Base-by-base conservation (phyloP, 2,888 invertebrate genomes). In the Tanypteryx hageni region DNA sequence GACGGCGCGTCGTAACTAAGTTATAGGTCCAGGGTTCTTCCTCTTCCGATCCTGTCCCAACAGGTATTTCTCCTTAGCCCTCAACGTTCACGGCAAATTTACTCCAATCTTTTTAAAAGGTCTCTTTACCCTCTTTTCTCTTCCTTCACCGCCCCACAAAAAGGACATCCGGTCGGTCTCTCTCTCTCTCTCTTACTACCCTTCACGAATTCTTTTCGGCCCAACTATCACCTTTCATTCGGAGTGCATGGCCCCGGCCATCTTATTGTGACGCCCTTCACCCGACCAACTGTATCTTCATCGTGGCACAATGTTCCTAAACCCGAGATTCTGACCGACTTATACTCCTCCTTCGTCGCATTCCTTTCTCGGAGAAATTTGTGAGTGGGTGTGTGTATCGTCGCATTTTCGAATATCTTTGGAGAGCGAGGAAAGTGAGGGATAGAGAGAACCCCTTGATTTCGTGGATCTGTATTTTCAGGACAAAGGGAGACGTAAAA, bases 21-120 rank as follows among this genome's bases (percentile, higher is more conserved):
- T 68, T 68, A 9, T 68, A 68, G n/a, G 11, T 22, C 22, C 22
- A 44, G 68, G 16, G 10, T n/a, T 14, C 64, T 18, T 68, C n/a
- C 68, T 22, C n/a, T 68, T 68, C 44, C 44, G 44, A 44, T 44
- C 44, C 44, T 44, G 44, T 44, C 44, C 44, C 44, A 44, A 68
- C 68, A 68, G n/a, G 68, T 68, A 68, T 68, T 68, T 68, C 68
- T 22, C 68, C 68, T 10, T 68, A 44, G 18, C 68, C 68, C 68
- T 68, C 22, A 18, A 68, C 68, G 68, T 76, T 76, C 76, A 76
- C 76, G 76, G 76, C 27, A 76, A n/a, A 76, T 76, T 76, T 76
- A 13, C 76, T 27, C 10, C 22, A 27, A 10, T 22, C 22, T 76
- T 27, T 76, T 76, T 22, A 76, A 27, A 76, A 76, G 11, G 68